Evolutionary conservation across 1,140 invertebrate species (phyloP), one percentile per base, ranked within the genome.

Genomic region (Macrocentrus cingulum): DNA sequence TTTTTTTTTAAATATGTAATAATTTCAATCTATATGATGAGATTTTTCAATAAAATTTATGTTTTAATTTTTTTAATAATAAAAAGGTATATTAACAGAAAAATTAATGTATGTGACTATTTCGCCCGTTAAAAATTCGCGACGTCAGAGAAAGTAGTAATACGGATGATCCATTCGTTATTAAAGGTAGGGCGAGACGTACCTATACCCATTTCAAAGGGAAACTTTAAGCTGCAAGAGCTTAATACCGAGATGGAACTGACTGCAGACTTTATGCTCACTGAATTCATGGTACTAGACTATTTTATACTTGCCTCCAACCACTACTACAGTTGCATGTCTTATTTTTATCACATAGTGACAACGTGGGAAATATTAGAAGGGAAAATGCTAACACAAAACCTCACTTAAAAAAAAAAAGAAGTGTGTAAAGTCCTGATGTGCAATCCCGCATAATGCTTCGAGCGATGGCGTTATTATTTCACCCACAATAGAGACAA

Each of bases 101-200:
- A n/a, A n/a, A n/a, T n/a, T n/a, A n/a, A n/a, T n/a, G n/a, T n/a
- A n/a, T n/a, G n/a, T n/a, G n/a, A n/a, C n/a, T n/a, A n/a, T 39
- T 36, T 36, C 7, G 55, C 19, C n/a, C 9, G 34, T 19, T 7
- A 34, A 51, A 37, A 20, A 51, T 51, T 37, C n/a, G 32, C 19
- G 20, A 15, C 39, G 25, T 39, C 13, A 8, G 13, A 36, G 32
- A 16, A 51, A 15, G 6, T 22, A 34, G 6, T 37, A 56, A 49
- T 39, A 39, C 44, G 54, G 54, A 56, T 56, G 22, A 56, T 48
- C 54, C 54, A 49, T 56, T 39, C 16, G 44, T 46, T 56, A 56
- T 56, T 56, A 32, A 46, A 34, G n/a, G 15, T 36, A 29, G 42
- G n/a, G 7, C n/a, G 11, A 13, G 18, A 19, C 4, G 49, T 13